Conservation (phyloP, 2,113 vertebrate genomes). For the Hylia prasina region DNA sequence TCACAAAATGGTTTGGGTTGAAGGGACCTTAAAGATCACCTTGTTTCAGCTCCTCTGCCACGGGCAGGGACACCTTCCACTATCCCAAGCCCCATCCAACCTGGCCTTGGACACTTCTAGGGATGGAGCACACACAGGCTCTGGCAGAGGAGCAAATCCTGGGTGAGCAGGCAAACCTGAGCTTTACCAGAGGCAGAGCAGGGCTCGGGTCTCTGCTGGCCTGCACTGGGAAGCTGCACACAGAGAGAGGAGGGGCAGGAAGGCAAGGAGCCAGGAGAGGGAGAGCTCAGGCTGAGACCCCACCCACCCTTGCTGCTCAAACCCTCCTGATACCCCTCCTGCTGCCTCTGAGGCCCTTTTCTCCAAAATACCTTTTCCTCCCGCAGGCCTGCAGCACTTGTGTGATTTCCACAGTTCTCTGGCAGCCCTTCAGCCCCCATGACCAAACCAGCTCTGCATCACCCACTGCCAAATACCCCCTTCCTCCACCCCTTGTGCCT, state of each 20-base stretch:
- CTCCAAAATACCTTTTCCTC: background rate
- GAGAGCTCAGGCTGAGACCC: background rate
- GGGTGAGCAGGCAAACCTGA: background rate
- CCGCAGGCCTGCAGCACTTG: background rate
- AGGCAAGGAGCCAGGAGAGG: background rate
- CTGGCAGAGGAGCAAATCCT: background rate
- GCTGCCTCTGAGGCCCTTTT: background rate
- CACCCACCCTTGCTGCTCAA: background rate
- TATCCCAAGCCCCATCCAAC: fast-evolving
- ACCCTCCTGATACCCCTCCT: background rate
- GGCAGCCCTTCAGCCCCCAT: background rate
- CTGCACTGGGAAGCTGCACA: background rate
- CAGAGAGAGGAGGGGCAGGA: background rate
- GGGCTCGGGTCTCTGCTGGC: background rate
- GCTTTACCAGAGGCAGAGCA: background rate
- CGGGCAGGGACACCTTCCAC: background rate
- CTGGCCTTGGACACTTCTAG: background rate
- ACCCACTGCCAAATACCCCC: background rate
- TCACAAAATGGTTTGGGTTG: background rate
- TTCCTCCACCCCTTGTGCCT: background rate
- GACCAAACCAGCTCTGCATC: background rate
- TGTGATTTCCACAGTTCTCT: background rate
- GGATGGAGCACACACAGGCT: background rate
- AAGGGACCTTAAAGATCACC: background rate
- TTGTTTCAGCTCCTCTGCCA: background rate